Evolutionary conservation across 2,888 invertebrate species (phyloP), one percentile per base, ranked within the genome.

Genomic region (Lacanobia oleracea): DNA sequence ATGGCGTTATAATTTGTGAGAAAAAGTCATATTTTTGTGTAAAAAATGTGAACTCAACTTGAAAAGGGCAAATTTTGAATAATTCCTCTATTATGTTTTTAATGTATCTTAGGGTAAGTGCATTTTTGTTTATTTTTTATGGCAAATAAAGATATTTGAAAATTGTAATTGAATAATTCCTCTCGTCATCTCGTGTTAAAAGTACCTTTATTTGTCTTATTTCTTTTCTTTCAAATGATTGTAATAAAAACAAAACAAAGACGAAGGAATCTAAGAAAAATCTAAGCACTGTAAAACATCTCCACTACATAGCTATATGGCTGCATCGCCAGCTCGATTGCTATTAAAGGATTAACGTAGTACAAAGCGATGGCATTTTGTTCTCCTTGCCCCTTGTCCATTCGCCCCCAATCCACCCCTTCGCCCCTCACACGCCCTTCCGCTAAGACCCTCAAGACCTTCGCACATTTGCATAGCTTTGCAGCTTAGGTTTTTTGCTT

Each of bases 391-490:
- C 94, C 94, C 93, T 91, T 93, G 95, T 93, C 94, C 94, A 90
- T 89, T 86, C 86, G 63, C 72, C 83, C 75, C 71, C 51, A 48
- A 23, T 57, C 45, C 82, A 59, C 67, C 78, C 81, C 81, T 77
- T 76, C 70, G 57, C 72, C 67, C 76, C 63, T 50, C 80, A 76
- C 77, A 67, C 72, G 82, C 87, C 88, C 84, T 85, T 79, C 84
- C 76, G 81, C 87, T 84, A 81, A 88, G 89, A 91, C 93, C 94
- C 93, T 94, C 90, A 94, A 95, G 95, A 94, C 93, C 93, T 94
- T 94, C 91, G 91, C 91, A 93, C 92, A 95, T 95, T 95, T 95
- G 94, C 95, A 95, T 95, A 95, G 94, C 94, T 94, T 94, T 94
- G 89, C 89, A 90, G 93, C 93, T 94, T 92, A 94, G 93, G 87